Evolutionary conservation across 2,888 invertebrate species (phyloP).

Genomic region (Drosophila pegasa): DNA sequence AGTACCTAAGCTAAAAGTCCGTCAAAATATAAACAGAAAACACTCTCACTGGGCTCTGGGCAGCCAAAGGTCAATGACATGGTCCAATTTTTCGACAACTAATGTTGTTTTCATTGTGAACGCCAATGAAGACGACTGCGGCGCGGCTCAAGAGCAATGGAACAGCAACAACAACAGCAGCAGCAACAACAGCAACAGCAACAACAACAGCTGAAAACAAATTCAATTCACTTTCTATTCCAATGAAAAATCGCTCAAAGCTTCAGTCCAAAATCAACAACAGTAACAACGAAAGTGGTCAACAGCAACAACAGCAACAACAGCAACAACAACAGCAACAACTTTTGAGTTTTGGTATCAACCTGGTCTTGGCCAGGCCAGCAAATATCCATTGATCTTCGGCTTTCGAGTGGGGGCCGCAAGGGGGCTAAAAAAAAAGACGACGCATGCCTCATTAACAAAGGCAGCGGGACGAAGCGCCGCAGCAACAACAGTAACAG

Average conservation of each 20-base stretch:
- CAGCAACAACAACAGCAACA: conserved; percentile 42
- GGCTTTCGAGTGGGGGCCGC: conserved; percentile 42
- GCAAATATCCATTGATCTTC: conserved; percentile 74
- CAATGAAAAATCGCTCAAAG: conserved; percentile 78
- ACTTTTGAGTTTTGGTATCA: conserved; percentile 53
- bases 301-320: conserved; percentile 46
- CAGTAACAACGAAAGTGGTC: conserved; percentile 76
- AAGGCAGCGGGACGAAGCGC: conserved; percentile 51
- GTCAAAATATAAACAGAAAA: conserved; percentile 35
- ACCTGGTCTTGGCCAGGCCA: conserved; percentile 41
- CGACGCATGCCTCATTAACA: conserved; percentile 77
- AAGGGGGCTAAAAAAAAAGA: conserved; percentile 57
- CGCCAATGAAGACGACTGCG: conserved; percentile 57
- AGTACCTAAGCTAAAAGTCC: conserved; percentile 16
- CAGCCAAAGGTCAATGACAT: conserved; percentile 80
- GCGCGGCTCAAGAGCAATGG: conserved; percentile 54
- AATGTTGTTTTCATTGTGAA: conserved; percentile 62
- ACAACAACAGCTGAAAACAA: conserved; percentile 52
- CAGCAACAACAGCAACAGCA: conserved; percentile 39
- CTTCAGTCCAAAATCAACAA: conserved; percentile 60
- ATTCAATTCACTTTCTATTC: conserved; percentile 81
- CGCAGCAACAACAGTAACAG: conserved; percentile 35
- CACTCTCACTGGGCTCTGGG: conserved; percentile 79
- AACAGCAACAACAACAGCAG: conserved; percentile 41
- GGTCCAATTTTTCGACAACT: conserved; percentile 70